Evolutionary conservation across 2,888 invertebrate genomes (phyloP).

Genomic region (Leucozona laternaria): DNA sequence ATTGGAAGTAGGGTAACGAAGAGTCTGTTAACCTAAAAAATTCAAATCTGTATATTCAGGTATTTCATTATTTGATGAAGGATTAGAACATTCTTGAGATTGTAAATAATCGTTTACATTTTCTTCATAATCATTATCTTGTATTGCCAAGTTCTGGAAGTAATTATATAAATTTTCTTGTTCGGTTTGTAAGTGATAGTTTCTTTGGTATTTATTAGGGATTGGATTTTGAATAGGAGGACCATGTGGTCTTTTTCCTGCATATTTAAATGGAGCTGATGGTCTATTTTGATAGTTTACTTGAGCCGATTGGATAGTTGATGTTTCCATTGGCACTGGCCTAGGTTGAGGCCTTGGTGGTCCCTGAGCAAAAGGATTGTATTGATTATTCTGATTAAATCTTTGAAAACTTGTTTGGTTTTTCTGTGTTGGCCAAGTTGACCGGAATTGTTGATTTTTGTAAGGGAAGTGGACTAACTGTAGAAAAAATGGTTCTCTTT

Average conservation of each 20-base stretch:
- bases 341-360: constrained; percentile 16
- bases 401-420: not conserved
- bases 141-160: constrained; percentile 1
- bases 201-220: constrained; percentile 37
- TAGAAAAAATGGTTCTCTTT: constrained; percentile 1
- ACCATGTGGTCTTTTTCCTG: constrained; percentile 52
- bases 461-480: constrained; percentile 1
- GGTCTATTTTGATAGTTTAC: constrained; percentile 3
- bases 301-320: not conserved
- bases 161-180: constrained; percentile 4
- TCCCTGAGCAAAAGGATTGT: not conserved
- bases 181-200: constrained; percentile 42
- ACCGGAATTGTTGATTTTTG: not conserved
- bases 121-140: constrained; percentile 1
- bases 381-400: not conserved
- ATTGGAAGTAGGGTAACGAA: constrained; percentile 44
- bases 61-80: not conserved
- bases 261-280: constrained; percentile 3
- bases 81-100: not conserved
- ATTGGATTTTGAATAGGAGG: constrained; percentile 16
- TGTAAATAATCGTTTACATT: not conserved
- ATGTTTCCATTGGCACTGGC: constrained; percentile 10
- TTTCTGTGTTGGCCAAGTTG: constrained; percentile 13
- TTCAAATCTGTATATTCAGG: constrained; percentile 1
- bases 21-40: constrained; percentile 3